Conservation (phyloP, 37 sponge, comb jelly and placozoan species). For the Eunapius fragilis region DNA sequence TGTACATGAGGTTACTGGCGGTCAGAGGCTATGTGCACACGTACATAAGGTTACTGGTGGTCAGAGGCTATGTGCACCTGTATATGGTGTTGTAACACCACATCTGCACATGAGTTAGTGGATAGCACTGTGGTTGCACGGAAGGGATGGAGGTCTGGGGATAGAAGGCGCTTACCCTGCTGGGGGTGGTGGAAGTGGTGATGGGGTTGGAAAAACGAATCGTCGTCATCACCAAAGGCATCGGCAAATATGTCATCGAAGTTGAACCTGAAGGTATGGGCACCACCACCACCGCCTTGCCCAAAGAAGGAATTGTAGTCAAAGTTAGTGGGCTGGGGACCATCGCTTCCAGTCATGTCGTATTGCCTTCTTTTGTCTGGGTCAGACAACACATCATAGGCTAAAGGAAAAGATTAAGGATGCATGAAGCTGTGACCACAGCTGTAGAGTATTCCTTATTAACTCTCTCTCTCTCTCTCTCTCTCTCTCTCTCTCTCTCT, state of each 20-base stretch:
- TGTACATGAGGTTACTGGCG: too few species aligned
- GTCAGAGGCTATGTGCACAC: too few species aligned
- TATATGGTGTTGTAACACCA: too few species aligned
- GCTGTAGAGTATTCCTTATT: too few species aligned
- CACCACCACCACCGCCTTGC: not conserved
- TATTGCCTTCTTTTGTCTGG: conserved; percentile 64
- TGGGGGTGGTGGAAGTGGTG: conserved; percentile 7
- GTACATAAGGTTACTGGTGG: too few species aligned
- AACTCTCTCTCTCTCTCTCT: too few species aligned
- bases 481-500: too few species aligned
- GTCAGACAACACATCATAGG: conserved; percentile 75
- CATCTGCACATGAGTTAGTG: too few species aligned
- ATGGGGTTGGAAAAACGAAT: conserved; percentile 13
- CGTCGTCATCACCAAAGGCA: conserved; percentile 33
- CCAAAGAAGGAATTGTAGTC: conserved; percentile 65
- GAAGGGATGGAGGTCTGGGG: too few species aligned
- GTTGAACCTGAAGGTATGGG: conserved; percentile 34
- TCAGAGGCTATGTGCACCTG: too few species aligned
- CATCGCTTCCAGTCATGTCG: conserved; percentile 58
- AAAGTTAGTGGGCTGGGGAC: conserved; percentile 25
- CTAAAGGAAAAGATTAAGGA: not conserved
- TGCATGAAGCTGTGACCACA: too few species aligned
- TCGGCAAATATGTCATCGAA: conserved; percentile 67
- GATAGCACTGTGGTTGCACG: too few species aligned
- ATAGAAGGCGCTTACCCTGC: not conserved